phyloP scores from a whole-genome alignment of 2,113 vertebrate species.

The Orthochromis indermauri region DNA sequence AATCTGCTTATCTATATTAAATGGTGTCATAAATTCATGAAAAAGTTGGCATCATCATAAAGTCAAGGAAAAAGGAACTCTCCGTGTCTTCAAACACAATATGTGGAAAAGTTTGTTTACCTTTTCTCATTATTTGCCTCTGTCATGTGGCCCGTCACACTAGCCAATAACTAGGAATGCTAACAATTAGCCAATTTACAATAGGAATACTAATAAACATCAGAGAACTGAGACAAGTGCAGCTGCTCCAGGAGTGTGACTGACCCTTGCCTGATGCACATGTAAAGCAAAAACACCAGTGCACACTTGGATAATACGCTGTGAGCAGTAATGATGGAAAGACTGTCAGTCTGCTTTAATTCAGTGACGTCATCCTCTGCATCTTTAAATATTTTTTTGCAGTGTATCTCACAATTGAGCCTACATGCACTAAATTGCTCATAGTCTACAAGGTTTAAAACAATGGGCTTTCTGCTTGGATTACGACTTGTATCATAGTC shows the following conservation, averaged over 20 bases:
- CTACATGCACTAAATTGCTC: neutral
- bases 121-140: neutral
- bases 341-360: neutral
- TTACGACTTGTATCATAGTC: neutral
- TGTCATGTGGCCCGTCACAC: neutral
- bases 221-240: neutral
- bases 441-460: neutral
- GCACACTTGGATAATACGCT: neutral
- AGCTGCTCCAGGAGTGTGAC: neutral
- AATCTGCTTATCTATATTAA: neutral
- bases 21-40: neutral
- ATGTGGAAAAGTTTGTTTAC: neutral
- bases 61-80: neutral
- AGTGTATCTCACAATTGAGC: slow-evolving; percentile 1
- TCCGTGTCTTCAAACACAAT: neutral
- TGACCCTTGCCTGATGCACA: neutral
- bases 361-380: neutral
- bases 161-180: neutral
- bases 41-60: neutral
- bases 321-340: neutral
- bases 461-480: neutral
- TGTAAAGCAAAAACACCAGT: neutral
- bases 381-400: neutral
- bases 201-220: neutral
- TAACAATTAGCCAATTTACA: slow-evolving; percentile 2